Evolutionary conservation across 2,797 vertebrate species (phyloP).

Genomic region (Ctenopoma multispine): DNA sequence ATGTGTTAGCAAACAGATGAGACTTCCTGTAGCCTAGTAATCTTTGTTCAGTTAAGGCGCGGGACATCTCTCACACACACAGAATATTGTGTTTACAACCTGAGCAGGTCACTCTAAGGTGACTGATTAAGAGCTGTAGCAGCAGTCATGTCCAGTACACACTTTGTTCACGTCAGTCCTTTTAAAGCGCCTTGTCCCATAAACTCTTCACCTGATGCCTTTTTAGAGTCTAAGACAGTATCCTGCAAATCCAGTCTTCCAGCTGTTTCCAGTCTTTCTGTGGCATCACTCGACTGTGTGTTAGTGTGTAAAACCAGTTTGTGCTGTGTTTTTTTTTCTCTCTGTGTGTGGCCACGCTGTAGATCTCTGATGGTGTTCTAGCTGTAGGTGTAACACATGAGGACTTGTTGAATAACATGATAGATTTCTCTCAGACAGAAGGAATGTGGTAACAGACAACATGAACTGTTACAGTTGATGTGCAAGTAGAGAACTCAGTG

Average conservation of each 20-base stretch:
- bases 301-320: background rate
- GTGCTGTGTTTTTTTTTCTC: background rate
- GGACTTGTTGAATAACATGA: background rate
- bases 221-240: background rate
- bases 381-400: background rate
- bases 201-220: slow-evolving; percentile 24
- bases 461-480: background rate
- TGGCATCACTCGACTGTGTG: background rate
- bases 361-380: background rate
- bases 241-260: slow-evolving; percentile 14
- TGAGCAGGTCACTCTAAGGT: background rate
- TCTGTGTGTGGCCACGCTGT: background rate
- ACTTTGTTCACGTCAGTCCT: too few relatives aligned
- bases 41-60: too few relatives aligned
- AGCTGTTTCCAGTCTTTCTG: slow-evolving; percentile 1
- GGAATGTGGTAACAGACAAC: background rate
- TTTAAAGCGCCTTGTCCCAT: background rate
- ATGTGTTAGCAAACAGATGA: too few relatives aligned
- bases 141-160: background rate
- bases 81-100: too few relatives aligned
- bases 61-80: too few relatives aligned
- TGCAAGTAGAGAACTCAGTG: background rate
- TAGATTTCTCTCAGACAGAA: background rate
- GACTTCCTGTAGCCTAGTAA: too few relatives aligned
- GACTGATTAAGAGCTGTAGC: background rate